Evolutionary conservation across 2,888 invertebrate species (phyloP), one percentile per base, ranked within the genome.

Genomic region (Spodoptera picta): DNA sequence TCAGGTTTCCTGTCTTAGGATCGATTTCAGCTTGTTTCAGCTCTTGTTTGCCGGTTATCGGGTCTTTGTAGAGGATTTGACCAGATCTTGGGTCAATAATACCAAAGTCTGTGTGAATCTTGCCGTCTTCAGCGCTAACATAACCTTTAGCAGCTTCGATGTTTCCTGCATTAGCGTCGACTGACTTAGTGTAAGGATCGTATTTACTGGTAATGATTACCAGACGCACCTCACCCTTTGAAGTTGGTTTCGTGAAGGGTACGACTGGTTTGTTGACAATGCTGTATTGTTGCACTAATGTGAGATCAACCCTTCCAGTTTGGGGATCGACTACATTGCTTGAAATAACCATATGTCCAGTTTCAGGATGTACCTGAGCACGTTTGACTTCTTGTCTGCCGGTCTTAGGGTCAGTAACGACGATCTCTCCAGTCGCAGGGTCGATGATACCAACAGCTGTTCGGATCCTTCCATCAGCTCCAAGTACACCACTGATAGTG

Each of bases 381-480:
- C 96, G 95, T 87, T 96, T 96, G 1, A 95, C 91, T 70, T 96
- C 96, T 67, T 95, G 90, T 61, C 88, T 92, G 24, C 95, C 95
- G 2, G 95, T 94, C 69, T 84, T 90, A 1, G 93, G 93, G 73
- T 95, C 93, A 5, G 92, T 92, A 5, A 91, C 79, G 9, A 89
- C 81, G n/a, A 95, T 92, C 81, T 95, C 94, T 41, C 96, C 96
- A 27, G 95, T 95, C 68, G 95, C 93, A 0, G 96, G 96, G 79
- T 97, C 96, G 36, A 97, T 94, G 45, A 95, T 90, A 12, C 96
- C 96, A 60, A 96, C 95, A 80, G 96, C 96, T 6, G 96, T 96
- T 42, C 89, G 88, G 61, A 95, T 94, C 78, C 90, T 94, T 31
- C 95, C 95, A 80, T 95, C 94, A 36, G 92, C 82, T 12, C 91